Conservation (phyloP, 1,140 invertebrate genomes). For the Harlomillsia oculata region DNA sequence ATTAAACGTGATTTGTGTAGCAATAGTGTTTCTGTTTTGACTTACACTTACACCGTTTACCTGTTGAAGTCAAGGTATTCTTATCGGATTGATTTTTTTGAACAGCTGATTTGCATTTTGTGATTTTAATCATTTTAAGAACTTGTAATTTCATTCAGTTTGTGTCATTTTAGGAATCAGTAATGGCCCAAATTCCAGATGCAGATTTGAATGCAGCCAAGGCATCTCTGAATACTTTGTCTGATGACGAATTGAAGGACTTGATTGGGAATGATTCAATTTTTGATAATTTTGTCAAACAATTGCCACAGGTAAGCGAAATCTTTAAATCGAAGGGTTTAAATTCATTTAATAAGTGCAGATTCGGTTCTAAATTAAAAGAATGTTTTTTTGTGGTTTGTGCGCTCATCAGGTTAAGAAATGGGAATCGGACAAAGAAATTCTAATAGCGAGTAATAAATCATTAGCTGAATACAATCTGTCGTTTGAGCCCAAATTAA, state of each 20-base stretch:
- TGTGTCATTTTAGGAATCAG: background rate
- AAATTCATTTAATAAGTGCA: background rate
- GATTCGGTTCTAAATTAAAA: background rate
- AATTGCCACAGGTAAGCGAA: slow-evolving; percentile 62
- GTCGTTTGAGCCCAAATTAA: slow-evolving; percentile 65
- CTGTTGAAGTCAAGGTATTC: no score
- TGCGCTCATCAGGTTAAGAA: slow-evolving; percentile 61
- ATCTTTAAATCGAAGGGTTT: background rate
- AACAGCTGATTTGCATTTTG: no score
- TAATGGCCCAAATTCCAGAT: slow-evolving; percentile 26
- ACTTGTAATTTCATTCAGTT: no score
- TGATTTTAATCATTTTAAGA: no score
- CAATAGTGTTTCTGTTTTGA: no score
- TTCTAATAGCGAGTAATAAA: slow-evolving; percentile 72
- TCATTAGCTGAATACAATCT: slow-evolving; percentile 79
- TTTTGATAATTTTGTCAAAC: slow-evolving; percentile 66
- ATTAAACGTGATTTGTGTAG: no score
- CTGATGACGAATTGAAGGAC: slow-evolving; percentile 66
- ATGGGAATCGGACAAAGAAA: slow-evolving; percentile 70
- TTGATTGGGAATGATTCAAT: slow-evolving; percentile 73
- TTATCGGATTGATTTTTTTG: no score
- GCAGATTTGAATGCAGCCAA: slow-evolving; percentile 43
- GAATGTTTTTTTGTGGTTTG: slow-evolving; percentile 32
- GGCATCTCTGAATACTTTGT: slow-evolving; percentile 48
- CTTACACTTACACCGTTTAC: no score